These are phyloP conservation scores for Chloromyia formosa DNA, from an alignment of 2,888 invertebrate species.

Conservation along the genomic window DNA sequence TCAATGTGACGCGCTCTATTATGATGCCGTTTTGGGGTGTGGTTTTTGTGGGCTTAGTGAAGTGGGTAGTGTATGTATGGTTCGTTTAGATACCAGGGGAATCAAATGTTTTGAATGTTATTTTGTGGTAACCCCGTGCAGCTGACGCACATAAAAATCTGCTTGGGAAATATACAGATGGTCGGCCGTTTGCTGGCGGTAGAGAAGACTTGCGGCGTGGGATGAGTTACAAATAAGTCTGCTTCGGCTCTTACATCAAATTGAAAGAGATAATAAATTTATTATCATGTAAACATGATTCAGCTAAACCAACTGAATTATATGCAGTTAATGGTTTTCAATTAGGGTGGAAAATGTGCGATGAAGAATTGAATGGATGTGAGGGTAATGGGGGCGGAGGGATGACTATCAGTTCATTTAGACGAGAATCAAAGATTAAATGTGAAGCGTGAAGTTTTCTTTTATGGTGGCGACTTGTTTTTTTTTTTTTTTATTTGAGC, in stretches of 20 bases:
- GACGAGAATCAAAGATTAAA: too few species aligned
- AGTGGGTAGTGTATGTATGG: not conserved
- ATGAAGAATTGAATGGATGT: not conserved
- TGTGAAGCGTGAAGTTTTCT: too few species aligned
- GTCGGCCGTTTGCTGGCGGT: constrained; percentile 8
- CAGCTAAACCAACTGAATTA: constrained; percentile 51
- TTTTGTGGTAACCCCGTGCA: not conserved
- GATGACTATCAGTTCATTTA: too few species aligned
- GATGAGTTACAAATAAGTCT: constrained; percentile 8
- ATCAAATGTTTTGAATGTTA: not conserved
- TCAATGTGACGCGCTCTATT: not conserved
- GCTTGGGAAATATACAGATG: constrained; percentile 23
- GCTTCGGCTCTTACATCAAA: not conserved
- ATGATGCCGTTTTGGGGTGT: constrained; percentile 38
- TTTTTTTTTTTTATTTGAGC: too few species aligned
- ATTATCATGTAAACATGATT: constrained; percentile 51
- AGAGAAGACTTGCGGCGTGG: not conserved
- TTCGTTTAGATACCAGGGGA: not conserved
- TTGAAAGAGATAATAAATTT: constrained; percentile 49
- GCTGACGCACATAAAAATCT: constrained; percentile 32
- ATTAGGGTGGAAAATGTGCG: constrained; percentile 41
- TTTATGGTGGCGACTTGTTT: too few species aligned
- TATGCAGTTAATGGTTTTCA: constrained; percentile 51
- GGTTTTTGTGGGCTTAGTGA: constrained; percentile 15
- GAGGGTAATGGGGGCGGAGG: too few species aligned